phyloP scores from a whole-genome alignment of 2,113 vertebrate genomes.

The Dromiciops gliroides region DNA sequence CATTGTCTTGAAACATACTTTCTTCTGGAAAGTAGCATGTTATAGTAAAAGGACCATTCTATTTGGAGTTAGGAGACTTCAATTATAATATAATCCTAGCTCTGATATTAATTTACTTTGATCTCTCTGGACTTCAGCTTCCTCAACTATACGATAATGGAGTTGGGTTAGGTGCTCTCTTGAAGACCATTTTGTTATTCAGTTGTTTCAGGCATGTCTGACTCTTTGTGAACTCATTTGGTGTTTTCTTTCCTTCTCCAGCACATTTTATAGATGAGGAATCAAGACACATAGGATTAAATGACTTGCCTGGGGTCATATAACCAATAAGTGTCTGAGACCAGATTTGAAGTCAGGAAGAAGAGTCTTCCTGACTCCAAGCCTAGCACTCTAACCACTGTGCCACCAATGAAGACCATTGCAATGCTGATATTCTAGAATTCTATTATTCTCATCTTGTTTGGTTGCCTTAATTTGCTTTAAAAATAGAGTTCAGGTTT shows the following conservation, averaged over 20 bases:
- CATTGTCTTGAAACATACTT: neutral
- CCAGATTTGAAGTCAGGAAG: neutral
- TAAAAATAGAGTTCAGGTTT: conserved; percentile 17
- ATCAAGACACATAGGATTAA: neutral
- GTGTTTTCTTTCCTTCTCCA: neutral
- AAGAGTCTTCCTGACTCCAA: neutral
- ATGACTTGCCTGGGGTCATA: neutral
- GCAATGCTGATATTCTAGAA: neutral
- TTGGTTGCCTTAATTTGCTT: conserved; percentile 27
- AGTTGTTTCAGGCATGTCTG: too few species aligned
- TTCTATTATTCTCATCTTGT: neutral
- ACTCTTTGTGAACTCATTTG: neutral
- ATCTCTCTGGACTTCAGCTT: neutral
- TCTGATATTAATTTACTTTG: neutral
- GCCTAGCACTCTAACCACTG: neutral
- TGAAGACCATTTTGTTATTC: neutral
- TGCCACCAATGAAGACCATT: neutral
- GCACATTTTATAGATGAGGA: neutral
- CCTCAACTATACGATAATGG: neutral
- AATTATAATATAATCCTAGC: neutral
- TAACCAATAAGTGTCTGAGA: neutral
- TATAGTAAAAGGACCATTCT: neutral
- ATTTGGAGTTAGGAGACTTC: neutral
- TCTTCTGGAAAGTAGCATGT: neutral
- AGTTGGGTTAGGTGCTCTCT: neutral